Conservation (phyloP, 2,888 invertebrate species). For the Drosophila histrio region DNA sequence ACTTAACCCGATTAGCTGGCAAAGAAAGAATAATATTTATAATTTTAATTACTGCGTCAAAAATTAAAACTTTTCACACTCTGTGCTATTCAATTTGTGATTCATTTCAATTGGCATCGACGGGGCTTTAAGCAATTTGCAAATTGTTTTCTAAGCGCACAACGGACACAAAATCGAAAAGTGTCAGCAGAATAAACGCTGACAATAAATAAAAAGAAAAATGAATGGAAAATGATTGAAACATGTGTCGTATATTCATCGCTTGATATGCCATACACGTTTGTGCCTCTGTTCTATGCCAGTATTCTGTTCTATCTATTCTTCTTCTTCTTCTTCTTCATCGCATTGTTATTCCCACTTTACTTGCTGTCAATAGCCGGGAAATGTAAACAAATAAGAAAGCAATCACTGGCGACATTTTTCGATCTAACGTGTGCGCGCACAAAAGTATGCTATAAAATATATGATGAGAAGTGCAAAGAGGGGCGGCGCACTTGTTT, state of each 20-base stretch:
- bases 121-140: slow-evolving; percentile 67
- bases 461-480: slow-evolving; percentile 66
- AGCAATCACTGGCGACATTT: slow-evolving; percentile 73
- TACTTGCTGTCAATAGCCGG: slow-evolving; percentile 61
- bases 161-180: slow-evolving; percentile 41
- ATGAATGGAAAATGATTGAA: slow-evolving; percentile 80
- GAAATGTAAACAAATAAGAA: slow-evolving; percentile 77
- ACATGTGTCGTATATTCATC: slow-evolving; percentile 68
- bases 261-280: slow-evolving; percentile 74
- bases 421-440: slow-evolving; percentile 63
- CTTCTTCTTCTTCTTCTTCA: slow-evolving; percentile 4
- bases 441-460: slow-evolving; percentile 76
- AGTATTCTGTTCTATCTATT: background rate
- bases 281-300: slow-evolving; percentile 7
- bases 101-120: slow-evolving; percentile 64
- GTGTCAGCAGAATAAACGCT: slow-evolving; percentile 59
- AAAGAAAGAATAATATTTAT: slow-evolving; percentile 27
- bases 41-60: slow-evolving; percentile 74
- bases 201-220: slow-evolving; percentile 69
- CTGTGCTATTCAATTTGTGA: slow-evolving; percentile 36
- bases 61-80: slow-evolving; percentile 38
- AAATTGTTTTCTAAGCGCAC: slow-evolving; percentile 76
- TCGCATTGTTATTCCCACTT: slow-evolving; percentile 54
- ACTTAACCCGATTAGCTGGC: slow-evolving; percentile 66
- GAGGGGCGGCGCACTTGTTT: slow-evolving; percentile 28